Evolutionary conservation across 2,888 invertebrate species (phyloP), one percentile per base, ranked within the genome.

Genomic region (Aplocera efformata): DNA sequence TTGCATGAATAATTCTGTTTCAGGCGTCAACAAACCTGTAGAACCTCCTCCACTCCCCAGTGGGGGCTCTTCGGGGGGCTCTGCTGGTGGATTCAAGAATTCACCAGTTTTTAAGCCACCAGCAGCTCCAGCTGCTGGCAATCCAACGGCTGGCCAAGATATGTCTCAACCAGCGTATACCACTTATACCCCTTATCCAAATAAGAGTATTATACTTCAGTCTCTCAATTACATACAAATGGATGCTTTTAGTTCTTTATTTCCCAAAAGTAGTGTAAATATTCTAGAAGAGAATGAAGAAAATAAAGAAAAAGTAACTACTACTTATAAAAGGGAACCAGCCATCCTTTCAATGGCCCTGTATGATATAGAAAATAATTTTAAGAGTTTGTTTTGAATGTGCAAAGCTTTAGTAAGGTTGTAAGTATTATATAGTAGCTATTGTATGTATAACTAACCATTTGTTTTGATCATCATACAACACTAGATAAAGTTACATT

Each of bases 141-240:
- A 13, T 10, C 21, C 44, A 9, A 22, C 21, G 13, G 8, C 32
- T n/a, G n/a, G n/a, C 6, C 31, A 32, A 40, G 31, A 39, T 3
- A 25, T 35, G 29, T 9, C 40, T 3, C 10, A 11, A n/a, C 40
- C 44, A 4, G 21, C 9, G 6, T 32, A 23, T 30, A 31, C 24
- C 40, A n/a, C 47, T 46, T 38, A 40, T 11, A 83, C 82, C 17
- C 89, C 88, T 10, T 89, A 84, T 43, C 88, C 88, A 10, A 74
- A 84, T 51, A 77, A 76, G 35, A 86, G 88, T 10, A 50, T 89
- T 4, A 79, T 89, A 49, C 63, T 86, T 7, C 75, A 84, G 47
- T 88, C 88, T 11, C 69, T 89, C 1, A 88, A 89, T 54, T 89
- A 88, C 48, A 84, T 89, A 42, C 83, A 88, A 61, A 83, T 89